A percentile compares a stretch with the other conserved stretches of the same genome.
phyloP scores from a whole-genome alignment of 2,113 vertebrate species.

The Piaya cayana region DNA sequence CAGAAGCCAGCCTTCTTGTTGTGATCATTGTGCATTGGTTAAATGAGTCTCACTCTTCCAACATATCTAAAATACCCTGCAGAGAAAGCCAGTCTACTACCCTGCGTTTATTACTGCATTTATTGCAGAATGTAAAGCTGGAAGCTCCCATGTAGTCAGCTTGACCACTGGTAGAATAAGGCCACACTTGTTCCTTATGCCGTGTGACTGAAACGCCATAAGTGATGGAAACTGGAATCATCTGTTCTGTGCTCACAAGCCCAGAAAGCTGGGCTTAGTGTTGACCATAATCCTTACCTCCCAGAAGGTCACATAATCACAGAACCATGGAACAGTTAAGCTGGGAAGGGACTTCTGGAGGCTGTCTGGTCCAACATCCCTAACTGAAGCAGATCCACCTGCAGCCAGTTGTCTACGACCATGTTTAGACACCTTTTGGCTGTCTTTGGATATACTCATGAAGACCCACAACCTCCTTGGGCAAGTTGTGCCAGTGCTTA shows the following conservation, averaged over 20 bases:
- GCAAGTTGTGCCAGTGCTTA: rapidly evolving
- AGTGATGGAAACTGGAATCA: background rate
- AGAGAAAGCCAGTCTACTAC: background rate
- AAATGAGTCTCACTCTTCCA: background rate
- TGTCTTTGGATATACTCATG: background rate
- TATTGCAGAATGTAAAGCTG: background rate
- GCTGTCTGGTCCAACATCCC: background rate
- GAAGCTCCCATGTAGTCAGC: background rate
- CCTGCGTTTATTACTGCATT: background rate
- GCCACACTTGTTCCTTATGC: background rate
- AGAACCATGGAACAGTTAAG: background rate
- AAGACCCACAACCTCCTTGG: background rate
- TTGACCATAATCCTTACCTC: background rate
- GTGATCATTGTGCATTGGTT: background rate
- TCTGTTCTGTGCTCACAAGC: background rate
- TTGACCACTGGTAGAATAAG: background rate
- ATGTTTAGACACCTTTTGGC: background rate
- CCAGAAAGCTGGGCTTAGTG: background rate
- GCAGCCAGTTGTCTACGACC: background rate
- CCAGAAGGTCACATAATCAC: background rate
- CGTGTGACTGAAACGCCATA: background rate
- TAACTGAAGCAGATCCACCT: background rate
- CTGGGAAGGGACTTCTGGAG: background rate
- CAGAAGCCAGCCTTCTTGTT: background rate
- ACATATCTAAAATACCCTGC: background rate